Conservation (phyloP, 1,140 invertebrate species). For the Ceratosolen fusciceps region DNA sequence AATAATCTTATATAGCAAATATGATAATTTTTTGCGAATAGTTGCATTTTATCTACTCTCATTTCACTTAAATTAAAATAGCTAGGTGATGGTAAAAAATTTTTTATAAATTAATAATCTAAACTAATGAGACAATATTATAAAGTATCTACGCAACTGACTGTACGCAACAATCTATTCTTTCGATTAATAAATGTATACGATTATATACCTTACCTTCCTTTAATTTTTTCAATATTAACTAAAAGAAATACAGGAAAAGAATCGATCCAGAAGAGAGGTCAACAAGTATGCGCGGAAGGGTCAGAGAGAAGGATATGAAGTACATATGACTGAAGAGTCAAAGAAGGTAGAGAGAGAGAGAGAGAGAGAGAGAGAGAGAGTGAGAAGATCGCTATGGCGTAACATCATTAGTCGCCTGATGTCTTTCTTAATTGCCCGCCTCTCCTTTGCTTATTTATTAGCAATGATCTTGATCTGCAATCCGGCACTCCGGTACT, state of each 20-base stretch:
- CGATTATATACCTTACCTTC: background rate
- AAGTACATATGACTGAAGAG: slow-evolving; percentile 46
- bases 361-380: slow-evolving; percentile 45
- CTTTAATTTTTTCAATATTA: slow-evolving; percentile 5
- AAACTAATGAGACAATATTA: background rate
- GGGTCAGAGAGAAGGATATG: slow-evolving; percentile 15
- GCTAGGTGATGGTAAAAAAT: background rate
- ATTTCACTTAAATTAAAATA: background rate
- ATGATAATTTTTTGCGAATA: no score
- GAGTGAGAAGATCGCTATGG: slow-evolving; percentile 53
- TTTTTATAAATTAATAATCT: background rate
- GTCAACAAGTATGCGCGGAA: no score
- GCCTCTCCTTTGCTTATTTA: slow-evolving; percentile 62
- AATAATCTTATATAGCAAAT: no score
- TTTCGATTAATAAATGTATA: background rate
- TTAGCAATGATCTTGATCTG: slow-evolving; percentile 60
- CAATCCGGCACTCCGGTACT: slow-evolving; percentile 48
- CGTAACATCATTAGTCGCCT: slow-evolving; percentile 68
- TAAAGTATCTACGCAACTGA: slow-evolving; percentile 15
- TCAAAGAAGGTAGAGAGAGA: background rate
- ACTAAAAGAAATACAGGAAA: background rate
- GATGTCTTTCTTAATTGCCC: slow-evolving; percentile 69
- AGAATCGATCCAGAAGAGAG: no score
- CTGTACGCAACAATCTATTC: background rate
- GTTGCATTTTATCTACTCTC: no score